Percentiles rank a stretch among this genome's conserved stretches.
phyloP scores from a whole-genome alignment of 2,113 vertebrate species.

The Saguinus midas region DNA sequence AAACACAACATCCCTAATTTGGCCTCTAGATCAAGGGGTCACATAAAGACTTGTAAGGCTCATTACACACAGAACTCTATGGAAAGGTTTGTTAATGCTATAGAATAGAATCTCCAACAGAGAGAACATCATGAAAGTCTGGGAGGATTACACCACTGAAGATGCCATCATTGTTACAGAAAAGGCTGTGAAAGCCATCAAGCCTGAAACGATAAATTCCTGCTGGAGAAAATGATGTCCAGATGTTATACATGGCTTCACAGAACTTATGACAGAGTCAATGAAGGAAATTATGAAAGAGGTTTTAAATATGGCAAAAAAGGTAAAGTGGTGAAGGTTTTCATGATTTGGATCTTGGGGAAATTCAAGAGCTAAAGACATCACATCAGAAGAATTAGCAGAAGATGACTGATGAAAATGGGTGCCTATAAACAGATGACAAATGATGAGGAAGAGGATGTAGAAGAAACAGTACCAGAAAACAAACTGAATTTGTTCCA shows the following conservation, averaged over 20 bases:
- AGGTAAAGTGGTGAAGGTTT: not conserved
- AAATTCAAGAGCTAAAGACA: not conserved
- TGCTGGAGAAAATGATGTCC: not conserved
- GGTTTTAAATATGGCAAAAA: not conserved
- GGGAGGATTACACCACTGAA: not conserved
- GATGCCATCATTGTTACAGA: not conserved
- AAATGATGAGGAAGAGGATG: not conserved
- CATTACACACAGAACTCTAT: not conserved
- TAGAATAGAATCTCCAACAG: not conserved
- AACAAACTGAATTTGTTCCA: not conserved
- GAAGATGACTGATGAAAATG: not conserved
- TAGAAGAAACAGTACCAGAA: not conserved
- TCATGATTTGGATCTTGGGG: not conserved
- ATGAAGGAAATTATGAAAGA: not conserved
- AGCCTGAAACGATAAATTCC: not conserved
- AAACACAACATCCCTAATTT: not conserved
- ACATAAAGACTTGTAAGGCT: not conserved
- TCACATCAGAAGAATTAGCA: not conserved
- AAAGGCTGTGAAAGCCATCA: not conserved
- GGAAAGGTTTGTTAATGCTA: not conserved
- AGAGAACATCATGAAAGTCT: not conserved
- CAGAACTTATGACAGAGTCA: not conserved
- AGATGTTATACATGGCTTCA: not conserved
- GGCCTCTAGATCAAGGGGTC: not conserved
- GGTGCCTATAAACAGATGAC: not conserved